A percentile compares a stretch with the other conserved stretches of the same genome.
Evolutionary conservation across 2,797 vertebrate species (phyloP).

Genomic region (Danio tinwini): DNA sequence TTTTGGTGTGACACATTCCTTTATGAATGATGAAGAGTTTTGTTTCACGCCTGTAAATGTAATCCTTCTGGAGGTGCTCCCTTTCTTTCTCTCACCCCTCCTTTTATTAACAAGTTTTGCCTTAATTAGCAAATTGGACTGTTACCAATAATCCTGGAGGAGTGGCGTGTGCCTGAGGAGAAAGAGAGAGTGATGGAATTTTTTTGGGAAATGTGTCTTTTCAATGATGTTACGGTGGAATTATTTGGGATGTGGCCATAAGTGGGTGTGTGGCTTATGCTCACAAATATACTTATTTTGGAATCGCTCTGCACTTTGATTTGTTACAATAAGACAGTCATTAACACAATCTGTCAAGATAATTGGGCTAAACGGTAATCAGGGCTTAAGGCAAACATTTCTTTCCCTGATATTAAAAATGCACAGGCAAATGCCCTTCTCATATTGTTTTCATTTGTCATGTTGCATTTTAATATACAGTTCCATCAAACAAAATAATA

Average conservation of each 20-base stretch:
- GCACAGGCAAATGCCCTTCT: background rate
- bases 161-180: constrained; percentile 22
- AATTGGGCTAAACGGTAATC: background rate
- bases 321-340: background rate
- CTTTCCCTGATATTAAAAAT: background rate
- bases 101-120: constrained; percentile 71
- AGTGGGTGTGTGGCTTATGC: background rate
- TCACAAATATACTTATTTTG: background rate
- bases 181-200: constrained; percentile 23
- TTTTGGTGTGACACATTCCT: constrained; percentile 20
- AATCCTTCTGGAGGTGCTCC: constrained; percentile 22
- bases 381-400: background rate
- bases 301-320: background rate
- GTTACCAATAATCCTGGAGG: constrained; percentile 77
- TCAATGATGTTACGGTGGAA: constrained; percentile 17
- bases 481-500: background rate
- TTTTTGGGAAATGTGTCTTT: constrained; percentile 11
- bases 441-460: background rate
- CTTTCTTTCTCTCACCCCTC: constrained; percentile 9
- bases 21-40: constrained; percentile 10
- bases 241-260: background rate
- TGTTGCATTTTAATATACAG: background rate
- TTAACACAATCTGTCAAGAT: background rate
- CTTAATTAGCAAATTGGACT: constrained; percentile 80
- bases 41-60: constrained; percentile 22